Evolutionary conservation across 2,113 vertebrate species (phyloP).

Genomic region (Rissa tridactyla): DNA sequence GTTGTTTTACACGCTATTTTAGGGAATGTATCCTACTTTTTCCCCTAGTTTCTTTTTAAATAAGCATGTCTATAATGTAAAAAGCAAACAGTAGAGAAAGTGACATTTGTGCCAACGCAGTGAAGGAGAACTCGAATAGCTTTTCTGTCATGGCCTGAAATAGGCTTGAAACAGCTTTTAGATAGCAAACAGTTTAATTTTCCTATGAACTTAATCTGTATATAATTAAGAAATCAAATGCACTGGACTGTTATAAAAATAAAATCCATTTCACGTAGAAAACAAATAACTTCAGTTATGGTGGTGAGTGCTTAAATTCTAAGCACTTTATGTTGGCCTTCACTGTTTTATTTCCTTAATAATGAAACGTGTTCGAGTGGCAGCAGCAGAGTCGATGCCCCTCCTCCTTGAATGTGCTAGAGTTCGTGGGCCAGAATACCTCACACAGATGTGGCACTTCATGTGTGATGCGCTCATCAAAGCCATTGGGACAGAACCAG

Average conservation of each 20-base stretch:
- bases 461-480: conserved; percentile 99
- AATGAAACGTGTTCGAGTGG: conserved; percentile 88
- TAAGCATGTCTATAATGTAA: background rate
- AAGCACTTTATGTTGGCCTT: background rate
- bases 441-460: conserved; percentile 99
- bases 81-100: background rate
- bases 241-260: background rate
- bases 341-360: conserved; percentile 75
- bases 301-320: background rate
- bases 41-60: background rate
- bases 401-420: conserved; percentile 92
- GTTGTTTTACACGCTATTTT: background rate
- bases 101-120: background rate
- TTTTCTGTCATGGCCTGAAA: background rate
- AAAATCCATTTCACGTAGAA: background rate
- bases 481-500: conserved; percentile 95
- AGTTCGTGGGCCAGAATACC: conserved; percentile 93
- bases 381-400: conserved; percentile 96
- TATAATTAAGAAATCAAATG: background rate
- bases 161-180: background rate
- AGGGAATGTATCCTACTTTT: background rate
- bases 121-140: background rate
- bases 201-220: background rate
- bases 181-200: background rate
- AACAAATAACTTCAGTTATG: background rate